Percentiles rank a stretch among this genome's conserved stretches.
Evolutionary conservation across 1,140 invertebrate genomes (phyloP).

Genomic region (Bombus soroeensis): DNA sequence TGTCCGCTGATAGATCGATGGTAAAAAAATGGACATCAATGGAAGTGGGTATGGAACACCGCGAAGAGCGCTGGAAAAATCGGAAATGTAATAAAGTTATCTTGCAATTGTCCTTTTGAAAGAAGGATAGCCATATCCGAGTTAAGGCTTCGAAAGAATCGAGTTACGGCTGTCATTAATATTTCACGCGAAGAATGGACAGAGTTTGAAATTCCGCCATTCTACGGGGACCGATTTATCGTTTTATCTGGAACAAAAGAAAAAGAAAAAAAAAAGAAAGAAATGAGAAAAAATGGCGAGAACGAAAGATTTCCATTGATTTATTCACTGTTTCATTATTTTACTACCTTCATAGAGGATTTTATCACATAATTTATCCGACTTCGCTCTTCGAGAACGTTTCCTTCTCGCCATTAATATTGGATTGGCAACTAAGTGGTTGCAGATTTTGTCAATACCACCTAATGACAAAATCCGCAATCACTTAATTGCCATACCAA

Average conservation of each 20-base stretch:
- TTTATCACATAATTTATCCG: neutral
- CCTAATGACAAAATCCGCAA: no score
- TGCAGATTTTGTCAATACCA: no score
- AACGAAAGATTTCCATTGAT: neutral
- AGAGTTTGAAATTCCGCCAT: neutral
- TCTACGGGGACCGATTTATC: neutral
- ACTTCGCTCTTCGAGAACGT: neutral
- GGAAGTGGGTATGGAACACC: no score
- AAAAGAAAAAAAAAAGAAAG: neutral
- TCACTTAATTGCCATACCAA: no score
- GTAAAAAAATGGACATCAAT: no score
- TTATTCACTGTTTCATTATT: slow-evolving; percentile 10
- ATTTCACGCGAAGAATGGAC: neutral
- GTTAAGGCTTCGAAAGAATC: neutral
- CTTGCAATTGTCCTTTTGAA: neutral
- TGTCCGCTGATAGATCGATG: no score
- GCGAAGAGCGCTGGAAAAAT: neutral
- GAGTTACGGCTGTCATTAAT: neutral
- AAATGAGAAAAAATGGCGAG: neutral
- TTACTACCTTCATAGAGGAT: no score
- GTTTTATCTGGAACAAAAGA: neutral
- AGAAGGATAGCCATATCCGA: neutral
- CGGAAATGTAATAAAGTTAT: neutral
- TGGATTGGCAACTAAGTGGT: no score
- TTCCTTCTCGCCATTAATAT: neutral